A percentile compares a stretch with the other conserved stretches of the same genome.
phyloP scores from a whole-genome alignment of 1,140 invertebrate species.

The Cylas formicarius region DNA sequence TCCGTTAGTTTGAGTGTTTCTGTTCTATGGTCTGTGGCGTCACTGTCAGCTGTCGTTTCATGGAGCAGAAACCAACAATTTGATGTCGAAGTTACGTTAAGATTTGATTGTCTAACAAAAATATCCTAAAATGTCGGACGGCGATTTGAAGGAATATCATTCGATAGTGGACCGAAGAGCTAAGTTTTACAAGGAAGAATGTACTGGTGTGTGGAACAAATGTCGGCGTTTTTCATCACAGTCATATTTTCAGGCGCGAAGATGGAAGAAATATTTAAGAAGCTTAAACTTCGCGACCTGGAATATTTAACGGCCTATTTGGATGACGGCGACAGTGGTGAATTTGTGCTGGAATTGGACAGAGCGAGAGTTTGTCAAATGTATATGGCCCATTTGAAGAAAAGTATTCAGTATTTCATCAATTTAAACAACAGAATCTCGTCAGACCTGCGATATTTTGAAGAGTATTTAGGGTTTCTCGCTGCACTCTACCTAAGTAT shows the following conservation, averaged over 20 bases:
- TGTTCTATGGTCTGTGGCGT: too few species aligned
- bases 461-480: slow-evolving; percentile 21
- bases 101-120: too few species aligned
- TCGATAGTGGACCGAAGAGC: slow-evolving; percentile 19
- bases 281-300: slow-evolving; percentile 19
- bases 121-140: too few species aligned
- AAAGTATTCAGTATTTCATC: slow-evolving; percentile 27
- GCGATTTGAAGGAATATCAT: too few species aligned
- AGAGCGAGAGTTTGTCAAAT: slow-evolving; percentile 6
- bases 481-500: not conserved
- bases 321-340: slow-evolving; percentile 6
- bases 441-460: slow-evolving; percentile 20
- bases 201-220: slow-evolving; percentile 12
- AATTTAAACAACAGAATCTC: slow-evolving; percentile 26
- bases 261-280: slow-evolving; percentile 20
- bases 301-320: slow-evolving; percentile 10
- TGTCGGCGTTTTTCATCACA: not conserved
- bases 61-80: too few species aligned
- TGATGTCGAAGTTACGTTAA: too few species aligned
- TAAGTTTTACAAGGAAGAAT: slow-evolving; percentile 26
- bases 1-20: too few species aligned
- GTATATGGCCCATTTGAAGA: slow-evolving; percentile 27
- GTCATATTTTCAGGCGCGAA: slow-evolving; percentile 21
- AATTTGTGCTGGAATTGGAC: slow-evolving; percentile 6
- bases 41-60: too few species aligned